Conservation (phyloP, 2,888 invertebrate species). For the Caenorhabditis panamensis region DNA sequence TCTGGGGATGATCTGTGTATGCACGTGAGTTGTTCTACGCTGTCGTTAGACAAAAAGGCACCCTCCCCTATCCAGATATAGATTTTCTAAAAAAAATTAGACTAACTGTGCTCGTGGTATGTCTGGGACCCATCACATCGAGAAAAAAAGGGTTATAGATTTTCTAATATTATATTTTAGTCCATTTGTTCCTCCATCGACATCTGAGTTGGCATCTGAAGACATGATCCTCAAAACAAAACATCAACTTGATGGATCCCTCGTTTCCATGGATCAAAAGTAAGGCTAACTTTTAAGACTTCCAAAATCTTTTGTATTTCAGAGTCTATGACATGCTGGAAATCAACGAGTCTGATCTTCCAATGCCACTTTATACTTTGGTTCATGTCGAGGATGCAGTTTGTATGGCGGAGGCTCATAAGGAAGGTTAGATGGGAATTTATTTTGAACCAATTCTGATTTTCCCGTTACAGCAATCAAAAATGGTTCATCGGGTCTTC, state of each 20-base stretch:
- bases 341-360: constrained; percentile 69
- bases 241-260: constrained; percentile 92
- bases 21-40: constrained; percentile 88
- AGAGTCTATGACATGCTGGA: constrained; percentile 78
- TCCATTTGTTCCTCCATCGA: constrained; percentile 97
- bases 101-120: too few relatives aligned
- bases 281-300: constrained; percentile 30
- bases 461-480: constrained; percentile 89
- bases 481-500: constrained; percentile 98
- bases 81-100: too few relatives aligned
- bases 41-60: too few relatives aligned
- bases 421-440: constrained; percentile 86
- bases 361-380: constrained; percentile 87
- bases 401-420: constrained; percentile 98
- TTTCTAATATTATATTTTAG: too few relatives aligned
- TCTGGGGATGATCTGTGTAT: constrained; percentile 94
- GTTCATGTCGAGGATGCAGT: constrained; percentile 98
- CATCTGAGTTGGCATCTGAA: constrained; percentile 93
- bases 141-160: too few relatives aligned
- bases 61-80: too few relatives aligned
- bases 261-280: constrained; percentile 78
- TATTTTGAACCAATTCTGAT: too few relatives aligned
- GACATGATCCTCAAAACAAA: constrained; percentile 99
- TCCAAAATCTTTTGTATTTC: constrained; percentile 17
- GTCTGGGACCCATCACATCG: too few relatives aligned